Evolutionary conservation across 2,888 invertebrate genomes (phyloP), one percentile per base, ranked within the genome.

Genomic region (Synanthedon tipuliformis): DNA sequence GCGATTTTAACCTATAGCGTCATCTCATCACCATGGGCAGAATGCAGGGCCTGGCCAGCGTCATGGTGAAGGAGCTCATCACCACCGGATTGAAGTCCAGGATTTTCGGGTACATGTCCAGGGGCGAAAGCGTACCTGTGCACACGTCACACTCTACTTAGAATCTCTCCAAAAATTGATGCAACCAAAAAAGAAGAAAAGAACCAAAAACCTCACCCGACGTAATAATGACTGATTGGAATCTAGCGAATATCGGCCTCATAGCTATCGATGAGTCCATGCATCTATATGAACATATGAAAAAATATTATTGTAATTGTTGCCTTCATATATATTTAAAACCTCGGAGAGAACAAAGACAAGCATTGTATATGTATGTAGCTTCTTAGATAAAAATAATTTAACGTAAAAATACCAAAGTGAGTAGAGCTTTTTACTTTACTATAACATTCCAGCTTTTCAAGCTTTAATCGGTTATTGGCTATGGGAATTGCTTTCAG

Each of bases 91-190:
- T 95, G 81, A 99, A 99, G 85, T 99, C 95, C 56, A 99, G 89
- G 65, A 99, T 98, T 88, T 99, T 99, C 1, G 99, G 99, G 82
- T 99, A 99, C 98, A 99, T 99, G 76, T 99, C 99, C 69, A 99
- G 86, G 0, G 99, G 99, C 0, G 99, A 99, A 12, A 99, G 82
- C 0, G 99, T 99, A 61, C 99, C 98, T 86, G 65, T 45, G 55
- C 55, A 34, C 8, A 10, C 2, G 34, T 5, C 34, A 34, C 34
- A 34, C 8, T 34, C 2, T 40, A 13, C 27, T 8, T 51, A 50
- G 10, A 49, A 40, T 41, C 10, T 16, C 49, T 12, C 3, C 15
- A 23, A 49, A 23, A 49, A 11, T 16, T 18, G 0, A 49, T 8
- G 12, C 11, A 49, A n/a, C n/a, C n/a, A n/a, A n/a, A n/a, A n/a